phyloP scores from a whole-genome alignment of 2,797 vertebrate genomes.

The Strix occidentalis region DNA sequence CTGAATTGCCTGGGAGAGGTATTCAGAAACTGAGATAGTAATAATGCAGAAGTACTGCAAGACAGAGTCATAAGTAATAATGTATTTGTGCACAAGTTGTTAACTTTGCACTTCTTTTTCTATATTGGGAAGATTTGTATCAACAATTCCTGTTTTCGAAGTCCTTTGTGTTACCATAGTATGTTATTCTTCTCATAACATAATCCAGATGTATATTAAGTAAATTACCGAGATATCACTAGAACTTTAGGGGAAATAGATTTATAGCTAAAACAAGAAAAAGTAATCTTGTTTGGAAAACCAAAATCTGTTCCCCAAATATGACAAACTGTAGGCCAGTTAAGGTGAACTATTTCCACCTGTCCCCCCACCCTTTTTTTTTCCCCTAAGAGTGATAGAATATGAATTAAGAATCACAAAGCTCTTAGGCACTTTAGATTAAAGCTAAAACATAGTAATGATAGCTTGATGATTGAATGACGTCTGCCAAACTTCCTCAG shows the following conservation, averaged over 20 bases:
- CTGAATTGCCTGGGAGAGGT: background rate
- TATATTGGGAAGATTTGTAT: background rate
- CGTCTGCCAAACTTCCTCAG: constrained; percentile 69
- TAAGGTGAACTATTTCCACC: constrained; percentile 37
- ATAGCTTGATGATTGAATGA: constrained; percentile 65
- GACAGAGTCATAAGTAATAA: background rate
- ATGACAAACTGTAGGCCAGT: background rate
- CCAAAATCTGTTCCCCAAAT: background rate
- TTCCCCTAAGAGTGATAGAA: background rate
- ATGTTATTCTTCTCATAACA: background rate
- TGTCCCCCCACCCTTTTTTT: background rate
- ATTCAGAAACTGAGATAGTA: background rate
- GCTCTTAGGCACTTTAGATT: constrained; percentile 54
- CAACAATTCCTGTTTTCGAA: background rate
- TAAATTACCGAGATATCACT: background rate
- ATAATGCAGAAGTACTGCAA: background rate
- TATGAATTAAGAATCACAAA: constrained; percentile 35
- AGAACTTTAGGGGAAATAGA: background rate
- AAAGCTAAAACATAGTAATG: constrained; percentile 55
- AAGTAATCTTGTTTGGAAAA: background rate
- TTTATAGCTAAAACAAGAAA: background rate
- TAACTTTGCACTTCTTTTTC: background rate
- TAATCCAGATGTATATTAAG: background rate
- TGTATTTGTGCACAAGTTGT: background rate
- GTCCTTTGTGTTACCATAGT: background rate